Evolutionary conservation across 2,113 vertebrate genomes (phyloP), one percentile per base, ranked within the genome.

Genomic region (Hystrix brachyura): DNA sequence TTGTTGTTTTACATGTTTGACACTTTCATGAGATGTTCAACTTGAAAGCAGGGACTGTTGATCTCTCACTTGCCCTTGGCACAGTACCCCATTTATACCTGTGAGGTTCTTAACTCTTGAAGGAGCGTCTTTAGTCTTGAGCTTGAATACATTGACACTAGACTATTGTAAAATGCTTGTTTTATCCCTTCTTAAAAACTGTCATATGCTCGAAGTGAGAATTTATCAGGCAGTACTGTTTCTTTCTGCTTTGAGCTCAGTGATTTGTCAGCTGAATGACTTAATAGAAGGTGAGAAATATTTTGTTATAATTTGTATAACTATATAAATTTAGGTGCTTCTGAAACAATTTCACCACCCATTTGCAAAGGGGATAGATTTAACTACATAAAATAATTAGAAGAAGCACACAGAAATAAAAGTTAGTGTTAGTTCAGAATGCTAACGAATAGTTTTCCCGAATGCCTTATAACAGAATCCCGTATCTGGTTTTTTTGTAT

Each of bases 381-480:
- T 93, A 82, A 51, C 85, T 65, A 91, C 82, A 72, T 82, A 91
- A 43, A 94, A 17, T 92, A 81, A 53, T 90, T 87, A 91, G 53
- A 72, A 32, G 27, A 59, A 87, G 9, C 43, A 32, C 7, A 38
- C 38, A 55, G 51, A 95, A 86, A 60, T 67, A 25, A 32, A 74
- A 81, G 18, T 74, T 64, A 55, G 38, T 71, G 87, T 92, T 64
- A 88, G 60, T 95, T 97, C 51, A 46, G 82, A 95, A 87, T 88
- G 48, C 3, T 27, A 79, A 0, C 92, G 53, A 93, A n/a, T 74
- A 90, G 7, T 21, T 85, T 97, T 76, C 27, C 71, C 67, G 83
- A 85, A 72, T 91, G 2, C 9, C 53, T 87, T 5, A 64, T 72
- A 95, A 64, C 0, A 55, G 11, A 60, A 69, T 85, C 64, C 46